Conservation (phyloP, 2,113 vertebrate species). For the Acanthisitta chloris region DNA sequence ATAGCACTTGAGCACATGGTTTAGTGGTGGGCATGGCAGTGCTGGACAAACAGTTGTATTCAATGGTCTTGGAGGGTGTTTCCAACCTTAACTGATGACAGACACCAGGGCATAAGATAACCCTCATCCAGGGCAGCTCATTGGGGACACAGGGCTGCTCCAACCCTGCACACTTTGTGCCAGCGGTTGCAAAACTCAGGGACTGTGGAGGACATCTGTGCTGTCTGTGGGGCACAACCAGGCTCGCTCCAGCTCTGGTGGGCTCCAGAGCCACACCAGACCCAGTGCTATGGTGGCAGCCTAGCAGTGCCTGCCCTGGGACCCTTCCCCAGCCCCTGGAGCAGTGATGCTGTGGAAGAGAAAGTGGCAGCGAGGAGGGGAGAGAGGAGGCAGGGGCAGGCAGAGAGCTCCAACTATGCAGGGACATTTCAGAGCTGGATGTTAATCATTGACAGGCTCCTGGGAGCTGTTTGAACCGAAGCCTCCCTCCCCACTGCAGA, state of each 20-base stretch:
- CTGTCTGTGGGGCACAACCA: fast-evolving
- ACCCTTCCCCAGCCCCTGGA: not conserved
- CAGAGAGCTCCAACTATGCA: not conserved
- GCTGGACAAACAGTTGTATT: not conserved
- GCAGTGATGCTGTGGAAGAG: not conserved
- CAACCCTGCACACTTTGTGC: not conserved
- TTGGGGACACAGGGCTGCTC: not conserved
- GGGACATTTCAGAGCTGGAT: not conserved
- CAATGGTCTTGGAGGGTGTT: not conserved
- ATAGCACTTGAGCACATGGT: not conserved
- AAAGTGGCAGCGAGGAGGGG: not conserved
- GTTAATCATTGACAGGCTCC: not conserved
- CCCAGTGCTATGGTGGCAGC: not conserved
- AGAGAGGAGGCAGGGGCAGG: not conserved
- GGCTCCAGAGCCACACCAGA: not conserved
- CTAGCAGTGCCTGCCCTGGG: not conserved
- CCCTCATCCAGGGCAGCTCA: not conserved
- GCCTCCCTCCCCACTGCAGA: fast-evolving
- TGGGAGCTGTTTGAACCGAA: not conserved
- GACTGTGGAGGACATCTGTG: not conserved
- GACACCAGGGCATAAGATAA: fast-evolving
- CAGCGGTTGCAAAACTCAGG: not conserved
- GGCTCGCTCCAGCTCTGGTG: not conserved
- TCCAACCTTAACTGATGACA: not conserved
- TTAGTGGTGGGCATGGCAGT: not conserved